Evolutionary conservation across 2,797 vertebrate genomes (phyloP), one percentile per base, ranked within the genome.

Genomic region (Lepidocolaptes lacrymiger): DNA sequence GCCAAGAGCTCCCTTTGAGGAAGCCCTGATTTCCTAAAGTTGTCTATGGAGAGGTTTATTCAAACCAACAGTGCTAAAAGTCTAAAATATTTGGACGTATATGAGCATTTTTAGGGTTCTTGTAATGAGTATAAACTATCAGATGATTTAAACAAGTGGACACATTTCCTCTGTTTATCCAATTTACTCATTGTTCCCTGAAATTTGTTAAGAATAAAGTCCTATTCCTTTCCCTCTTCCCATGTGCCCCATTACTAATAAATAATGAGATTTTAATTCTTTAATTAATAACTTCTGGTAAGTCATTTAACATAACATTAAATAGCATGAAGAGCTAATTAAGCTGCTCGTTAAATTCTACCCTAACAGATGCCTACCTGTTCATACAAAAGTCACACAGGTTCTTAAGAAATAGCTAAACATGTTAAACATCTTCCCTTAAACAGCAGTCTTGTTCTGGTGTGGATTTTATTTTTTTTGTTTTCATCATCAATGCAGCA

Each of bases 281-380:
- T 95, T 87, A 92, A 95, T 94, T 95, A 94, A 91, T 95, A 95
- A 96, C 52, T 95, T 95, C 61, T 90, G 21, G 27, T 92, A 90
- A 91, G 67, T 76, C 44, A 80, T 95, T 93, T 87, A 96, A 80
- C 80, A 85, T 91, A 89, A 89, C 24, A 83, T 85, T 91, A 95
- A 93, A 92, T 82, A 67, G 8, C 30, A 74, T 58, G 56, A 95
- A 79, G 54, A 94, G 36, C 44, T 91, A 94, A 95, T 95, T 92
- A 89, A 54, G 48, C 67, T 92, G 39, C 52, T 93, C 71, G 37
- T 74, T 81, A 94, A 95, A 93, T 85, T 92, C 46, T 43, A 54
- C 21, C 46, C 22, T 79, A 58, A 71, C 41, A 82, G 52, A 90
- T 76, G 59, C 51, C 55, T 94, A 95, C 81, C 92, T 95, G 41